phyloP scores from a whole-genome alignment of 2,113 vertebrate genomes.

The Chlorocebus sabaeus region DNA sequence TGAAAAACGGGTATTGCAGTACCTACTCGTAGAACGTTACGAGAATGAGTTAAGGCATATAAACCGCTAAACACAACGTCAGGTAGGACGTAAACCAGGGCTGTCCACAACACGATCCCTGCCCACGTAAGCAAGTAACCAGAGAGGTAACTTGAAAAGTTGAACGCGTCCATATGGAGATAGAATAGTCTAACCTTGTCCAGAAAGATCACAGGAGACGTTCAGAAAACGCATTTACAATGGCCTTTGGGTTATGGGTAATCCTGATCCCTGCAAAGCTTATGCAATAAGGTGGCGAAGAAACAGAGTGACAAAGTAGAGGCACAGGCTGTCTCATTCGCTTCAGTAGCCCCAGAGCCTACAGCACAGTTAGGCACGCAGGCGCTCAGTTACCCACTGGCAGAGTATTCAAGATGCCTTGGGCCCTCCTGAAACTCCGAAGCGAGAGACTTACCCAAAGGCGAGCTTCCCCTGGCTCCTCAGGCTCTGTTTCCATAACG shows the following conservation, averaged over 20 bases:
- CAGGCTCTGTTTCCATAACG: conserved; percentile 34
- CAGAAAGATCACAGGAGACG: neutral
- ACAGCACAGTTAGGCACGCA: neutral
- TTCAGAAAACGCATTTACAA: neutral
- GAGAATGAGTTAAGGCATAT: neutral
- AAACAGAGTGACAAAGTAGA: neutral
- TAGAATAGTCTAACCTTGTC: neutral
- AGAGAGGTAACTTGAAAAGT: neutral
- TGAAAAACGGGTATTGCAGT: neutral
- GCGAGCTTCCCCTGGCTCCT: neutral
- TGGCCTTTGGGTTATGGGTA: neutral
- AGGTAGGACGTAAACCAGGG: neutral
- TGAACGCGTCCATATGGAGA: neutral
- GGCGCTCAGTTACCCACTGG: neutral
- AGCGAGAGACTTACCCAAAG: conserved; percentile 56
- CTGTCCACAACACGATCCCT: neutral
- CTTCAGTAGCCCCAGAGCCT: neutral
- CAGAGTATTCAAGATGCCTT: no score
- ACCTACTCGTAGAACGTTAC: neutral
- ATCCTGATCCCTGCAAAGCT: neutral
- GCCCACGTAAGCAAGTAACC: neutral
- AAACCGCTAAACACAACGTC: neutral
- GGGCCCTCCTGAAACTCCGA: neutral
- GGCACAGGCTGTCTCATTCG: neutral
- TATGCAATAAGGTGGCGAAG: no score